Conservation (phyloP, 2,888 invertebrate species). For the Orchesellides sinensis region DNA sequence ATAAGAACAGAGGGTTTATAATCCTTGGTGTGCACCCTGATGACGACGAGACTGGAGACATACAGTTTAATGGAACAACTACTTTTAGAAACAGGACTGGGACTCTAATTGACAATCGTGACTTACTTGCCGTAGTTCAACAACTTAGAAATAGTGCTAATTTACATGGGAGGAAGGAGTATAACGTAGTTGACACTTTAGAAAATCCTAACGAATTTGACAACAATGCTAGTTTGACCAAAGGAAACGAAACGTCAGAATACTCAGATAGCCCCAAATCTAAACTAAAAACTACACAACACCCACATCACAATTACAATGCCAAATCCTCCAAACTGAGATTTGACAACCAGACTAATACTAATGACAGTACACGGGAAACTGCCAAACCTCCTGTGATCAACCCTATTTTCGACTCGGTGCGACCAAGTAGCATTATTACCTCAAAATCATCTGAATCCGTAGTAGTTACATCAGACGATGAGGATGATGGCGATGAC, state of each 20-base stretch:
- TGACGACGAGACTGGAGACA: constrained; percentile 41
- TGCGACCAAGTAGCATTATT: constrained; percentile 39
- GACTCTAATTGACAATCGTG: constrained; percentile 29
- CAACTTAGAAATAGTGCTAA: constrained; percentile 52
- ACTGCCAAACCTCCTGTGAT: constrained; percentile 43
- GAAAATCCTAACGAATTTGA: constrained; percentile 9
- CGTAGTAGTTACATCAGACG: background rate
- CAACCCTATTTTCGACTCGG: constrained; percentile 70
- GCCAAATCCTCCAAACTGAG: constrained; percentile 23
- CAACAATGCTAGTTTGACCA: background rate
- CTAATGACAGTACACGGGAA: background rate
- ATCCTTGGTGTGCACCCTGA: constrained; percentile 35
- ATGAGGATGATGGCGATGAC: constrained; percentile 20
- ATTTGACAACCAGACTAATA: background rate
- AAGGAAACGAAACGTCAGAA: constrained; percentile 17
- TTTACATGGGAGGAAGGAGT: background rate
- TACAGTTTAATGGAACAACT: constrained; percentile 14
- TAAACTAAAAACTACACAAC: constrained; percentile 27
- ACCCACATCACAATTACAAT: constrained; percentile 72
- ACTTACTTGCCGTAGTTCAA: constrained; percentile 49
- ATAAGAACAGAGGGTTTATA: constrained; percentile 46
- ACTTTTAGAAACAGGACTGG: constrained; percentile 19
- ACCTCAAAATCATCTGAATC: background rate
- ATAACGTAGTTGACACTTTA: constrained; percentile 23
- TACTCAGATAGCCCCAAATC: too few relatives aligned